Base-by-base conservation (phyloP, 2,113 vertebrate genomes). In the Carassius carassius region DNA sequence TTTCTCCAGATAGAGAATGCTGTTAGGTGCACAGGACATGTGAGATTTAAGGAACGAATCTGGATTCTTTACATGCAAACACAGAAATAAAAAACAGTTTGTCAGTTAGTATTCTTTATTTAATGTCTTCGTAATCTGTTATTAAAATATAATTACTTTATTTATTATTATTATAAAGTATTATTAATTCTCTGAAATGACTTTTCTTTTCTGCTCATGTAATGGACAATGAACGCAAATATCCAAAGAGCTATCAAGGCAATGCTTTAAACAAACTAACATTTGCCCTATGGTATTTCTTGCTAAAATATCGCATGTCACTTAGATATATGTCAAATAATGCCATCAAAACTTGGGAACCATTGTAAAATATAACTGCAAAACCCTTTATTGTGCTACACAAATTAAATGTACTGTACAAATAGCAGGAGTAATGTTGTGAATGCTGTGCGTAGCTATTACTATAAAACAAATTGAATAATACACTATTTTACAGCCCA, bases 11-110 rank as follows among this genome's bases (percentile, higher is more conserved):
- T 88, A 88, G 82, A 86, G 87, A 87, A 74, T 90, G 92, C 89
- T 86, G 87, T 81, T 86, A 89, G 85, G 88, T 88, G 90, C 92
- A 91, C 90, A 92, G 89, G 92, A 93, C 90, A 93, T 92, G 91
- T 91, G 90, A 92, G 92, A 94, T 87, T 93, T 91, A 93, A 92
- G 92, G 93, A 94, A 94, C 91, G 83, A 88, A 91, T 90, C 81
- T 70, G 75, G 82, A 85, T 79, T 78, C 25, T 35, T 56, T 32
- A 79, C 44, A 79, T 51, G 78, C 84, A 86, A 78, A 65, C 62
- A 85, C 49, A 49, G 49, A 73, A 49, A 72, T 77, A 77, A 37
- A 85, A 58, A 19, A 25, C 62, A 82, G 77, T 41, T 44, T 37
- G 21, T 49, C 62, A 82, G 77, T 44, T 47, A 21, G 41, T 17